phyloP scores from a whole-genome alignment of 1,140 invertebrate species.

The Euglossa dilemma region DNA sequence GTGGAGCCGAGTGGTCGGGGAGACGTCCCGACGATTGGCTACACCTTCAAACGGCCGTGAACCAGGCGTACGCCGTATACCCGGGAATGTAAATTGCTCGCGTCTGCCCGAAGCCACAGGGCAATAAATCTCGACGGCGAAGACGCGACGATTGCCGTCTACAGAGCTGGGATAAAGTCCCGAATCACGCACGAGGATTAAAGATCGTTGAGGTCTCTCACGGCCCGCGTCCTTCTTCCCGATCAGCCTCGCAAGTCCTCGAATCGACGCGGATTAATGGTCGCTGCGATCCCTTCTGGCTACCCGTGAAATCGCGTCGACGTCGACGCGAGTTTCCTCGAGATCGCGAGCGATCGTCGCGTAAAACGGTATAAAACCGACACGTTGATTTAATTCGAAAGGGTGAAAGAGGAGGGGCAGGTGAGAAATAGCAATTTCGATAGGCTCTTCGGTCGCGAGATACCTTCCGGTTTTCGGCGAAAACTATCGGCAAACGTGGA shows the following conservation, averaged over 20 bases:
- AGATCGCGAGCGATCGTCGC: not conserved
- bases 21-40: constrained; percentile 62
- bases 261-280: constrained; percentile 6
- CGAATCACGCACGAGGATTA: constrained; percentile 68
- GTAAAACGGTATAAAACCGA: too few relatives aligned
- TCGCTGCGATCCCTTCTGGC: not conserved
- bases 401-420: too few relatives aligned
- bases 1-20: not conserved
- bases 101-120: constrained; percentile 70
- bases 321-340: not conserved
- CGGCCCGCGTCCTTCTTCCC: not conserved
- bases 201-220: constrained; percentile 43
- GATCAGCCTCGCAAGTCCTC: too few relatives aligned
- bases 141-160: constrained; percentile 76
- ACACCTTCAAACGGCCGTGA: constrained; percentile 54
- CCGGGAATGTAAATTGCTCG: constrained; percentile 77
- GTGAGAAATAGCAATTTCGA: too few relatives aligned
- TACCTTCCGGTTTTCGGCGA: constrained; percentile 20
- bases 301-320: not conserved
- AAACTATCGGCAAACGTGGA: constrained; percentile 37
- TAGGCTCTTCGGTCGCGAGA: not conserved
- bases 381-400: too few relatives aligned
- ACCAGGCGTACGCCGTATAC: constrained; percentile 52
- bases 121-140: constrained; percentile 75
- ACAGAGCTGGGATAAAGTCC: constrained; percentile 68